phyloP scores from a whole-genome alignment of 2,888 invertebrate genomes.

The Cancer borealis region DNA sequence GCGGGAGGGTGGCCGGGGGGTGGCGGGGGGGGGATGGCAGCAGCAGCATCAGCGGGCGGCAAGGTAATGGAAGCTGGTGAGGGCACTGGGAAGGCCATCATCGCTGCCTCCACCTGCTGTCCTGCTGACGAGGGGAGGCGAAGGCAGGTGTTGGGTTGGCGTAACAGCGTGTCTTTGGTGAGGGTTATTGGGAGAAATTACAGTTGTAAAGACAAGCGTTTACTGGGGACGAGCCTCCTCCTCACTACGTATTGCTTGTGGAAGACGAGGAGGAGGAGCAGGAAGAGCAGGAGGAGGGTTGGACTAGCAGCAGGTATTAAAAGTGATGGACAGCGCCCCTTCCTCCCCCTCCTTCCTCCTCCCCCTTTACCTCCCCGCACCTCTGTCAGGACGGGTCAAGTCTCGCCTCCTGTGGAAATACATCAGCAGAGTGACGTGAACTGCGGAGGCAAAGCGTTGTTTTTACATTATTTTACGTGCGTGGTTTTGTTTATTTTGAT shows the following conservation, averaged over 20 bases:
- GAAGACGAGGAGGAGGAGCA: constrained; percentile 1
- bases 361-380: neutral
- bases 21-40: neutral
- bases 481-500: neutral
- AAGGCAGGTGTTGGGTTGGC: neutral
- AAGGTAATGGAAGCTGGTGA: neutral
- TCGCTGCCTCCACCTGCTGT: neutral
- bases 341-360: neutral
- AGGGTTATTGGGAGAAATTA: constrained; percentile 18
- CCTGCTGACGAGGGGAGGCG: neutral
- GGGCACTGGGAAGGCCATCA: neutral
- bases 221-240: neutral
- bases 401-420: neutral
- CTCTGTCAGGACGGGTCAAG: constrained; percentile 28
- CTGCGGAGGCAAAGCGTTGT: neutral
- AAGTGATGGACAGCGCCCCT: neutral
- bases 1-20: neutral
- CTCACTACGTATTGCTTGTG: neutral
- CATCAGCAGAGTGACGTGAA: neutral
- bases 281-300: neutral
- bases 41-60: neutral
- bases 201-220: neutral
- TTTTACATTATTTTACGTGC: constrained; percentile 35
- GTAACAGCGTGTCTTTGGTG: constrained; percentile 8
- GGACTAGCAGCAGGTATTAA: constrained; percentile 16